These are phyloP conservation scores for Deilephila elpenor DNA, from an alignment of 2,888 invertebrate genomes.

Conservation along the genomic window DNA sequence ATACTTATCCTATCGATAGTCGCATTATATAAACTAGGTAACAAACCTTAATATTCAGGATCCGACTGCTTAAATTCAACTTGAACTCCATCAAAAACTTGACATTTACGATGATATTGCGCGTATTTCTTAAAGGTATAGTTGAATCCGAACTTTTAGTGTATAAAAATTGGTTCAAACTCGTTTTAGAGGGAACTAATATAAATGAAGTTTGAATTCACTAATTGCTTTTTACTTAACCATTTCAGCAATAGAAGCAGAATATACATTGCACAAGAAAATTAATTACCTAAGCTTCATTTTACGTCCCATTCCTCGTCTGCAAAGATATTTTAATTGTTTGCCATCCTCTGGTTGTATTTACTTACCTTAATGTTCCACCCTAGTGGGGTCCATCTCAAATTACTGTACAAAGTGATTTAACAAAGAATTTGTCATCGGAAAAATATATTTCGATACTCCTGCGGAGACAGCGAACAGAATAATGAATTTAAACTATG, in stretches of 20 bases:
- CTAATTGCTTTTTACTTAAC: too few species aligned
- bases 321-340: conserved; percentile 67
- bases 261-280: not conserved
- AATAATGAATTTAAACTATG: conserved; percentile 23
- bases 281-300: conserved; percentile 39
- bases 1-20: too few species aligned
- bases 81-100: too few species aligned
- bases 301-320: conserved; percentile 76
- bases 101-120: too few species aligned
- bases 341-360: conserved; percentile 66
- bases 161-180: too few species aligned
- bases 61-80: too few species aligned
- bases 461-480: not conserved
- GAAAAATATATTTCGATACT: conserved; percentile 12
- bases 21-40: too few species aligned
- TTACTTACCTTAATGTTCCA: conserved; percentile 67
- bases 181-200: too few species aligned
- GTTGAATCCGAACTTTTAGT: too few species aligned
- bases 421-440: conserved; percentile 42
- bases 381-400: conserved; percentile 59
- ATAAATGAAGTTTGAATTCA: too few species aligned
- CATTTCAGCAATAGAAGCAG: not conserved
- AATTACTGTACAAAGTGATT: conserved; percentile 58
- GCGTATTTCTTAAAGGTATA: too few species aligned
- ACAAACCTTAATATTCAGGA: too few species aligned